Evolutionary conservation across 2,113 vertebrate species (phyloP), one percentile per base, ranked within the genome.

Genomic region (Hemichromis elongatus): DNA sequence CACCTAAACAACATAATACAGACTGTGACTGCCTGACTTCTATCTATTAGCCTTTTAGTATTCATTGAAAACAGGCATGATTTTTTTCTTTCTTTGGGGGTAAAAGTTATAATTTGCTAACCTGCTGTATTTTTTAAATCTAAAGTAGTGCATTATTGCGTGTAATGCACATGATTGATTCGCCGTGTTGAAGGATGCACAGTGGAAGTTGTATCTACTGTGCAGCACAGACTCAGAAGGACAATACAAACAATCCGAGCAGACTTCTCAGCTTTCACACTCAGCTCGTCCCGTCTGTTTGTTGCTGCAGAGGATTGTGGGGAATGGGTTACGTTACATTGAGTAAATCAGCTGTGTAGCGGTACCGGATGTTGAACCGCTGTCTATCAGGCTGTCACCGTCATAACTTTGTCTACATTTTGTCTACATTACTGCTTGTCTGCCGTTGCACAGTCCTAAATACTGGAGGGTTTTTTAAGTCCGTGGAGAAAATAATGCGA

Each of bases 221-320:
- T 2, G 70, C 86, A 85, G 90, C 47, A 63, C 77, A 10, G 80
- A 63, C 6, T 75, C 1, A 37, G 63, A 89, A 81, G 90, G 79
- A 92, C 88, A 86, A 88, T 88, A 90, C 84, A 90, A 91, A 88
- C 87, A 87, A 68, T 10, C 89, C 0, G 63, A 85, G 84, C 91
- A 87, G 89, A 77, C 73, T 81, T 56, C 87, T 89, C 87, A 9
- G 66, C 82, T 86, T 88, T 87, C 85, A 84, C 81, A 26, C 55
- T 84, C 80, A 80, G 73, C 86, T 82, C 80, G 63, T 13, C 78
- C 55, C 2, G 57, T 88, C 89, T 55, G 54, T 89, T 88, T 92
- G 84, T 87, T 89, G 82, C 79, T 81, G 77, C 37, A 84, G 81
- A 73, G n/a, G 66, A 63, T 80, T 75, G 79, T 77, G 45, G 28